A percentile compares a stretch with the other conserved stretches of the same genome.
Conservation (phyloP, 2,888 invertebrate species). For the Ochropleura leucogaster region DNA sequence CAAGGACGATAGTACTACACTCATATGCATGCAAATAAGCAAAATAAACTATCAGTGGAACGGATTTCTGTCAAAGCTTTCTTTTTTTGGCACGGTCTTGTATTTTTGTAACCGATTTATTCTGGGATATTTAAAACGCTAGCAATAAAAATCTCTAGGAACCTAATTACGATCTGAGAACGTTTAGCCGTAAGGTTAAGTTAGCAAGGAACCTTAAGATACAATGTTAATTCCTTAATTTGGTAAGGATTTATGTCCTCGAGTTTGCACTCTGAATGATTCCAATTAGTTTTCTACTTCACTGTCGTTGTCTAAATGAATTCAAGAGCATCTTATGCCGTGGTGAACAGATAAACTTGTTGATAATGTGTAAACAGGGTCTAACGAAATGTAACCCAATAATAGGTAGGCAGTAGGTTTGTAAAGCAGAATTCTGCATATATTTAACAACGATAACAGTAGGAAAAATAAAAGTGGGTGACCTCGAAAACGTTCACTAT, state of each 20-base stretch:
- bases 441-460: conserved; percentile 57
- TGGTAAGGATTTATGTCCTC: neutral
- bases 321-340: neutral
- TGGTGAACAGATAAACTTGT: neutral
- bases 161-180: conserved; percentile 1
- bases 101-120: conserved; percentile 38
- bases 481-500: conserved; percentile 72
- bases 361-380: neutral
- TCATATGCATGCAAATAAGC: conserved; percentile 23
- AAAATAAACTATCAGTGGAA: conserved; percentile 19
- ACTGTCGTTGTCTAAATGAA: neutral
- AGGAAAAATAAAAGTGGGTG: conserved; percentile 69
- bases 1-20: conserved; percentile 27
- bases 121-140: conserved; percentile 30
- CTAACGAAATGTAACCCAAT: neutral
- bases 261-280: conserved; percentile 4
- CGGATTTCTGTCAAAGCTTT: conserved; percentile 23
- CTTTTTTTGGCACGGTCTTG: conserved; percentile 33
- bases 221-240: conserved; percentile 6
- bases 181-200: neutral
- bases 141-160: conserved; percentile 11
- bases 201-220: neutral
- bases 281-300: neutral
- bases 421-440: conserved; percentile 15
- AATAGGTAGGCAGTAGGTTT: neutral